Evolutionary conservation across 2,113 vertebrate genomes (phyloP).

Genomic region (Mastomys coucha): DNA sequence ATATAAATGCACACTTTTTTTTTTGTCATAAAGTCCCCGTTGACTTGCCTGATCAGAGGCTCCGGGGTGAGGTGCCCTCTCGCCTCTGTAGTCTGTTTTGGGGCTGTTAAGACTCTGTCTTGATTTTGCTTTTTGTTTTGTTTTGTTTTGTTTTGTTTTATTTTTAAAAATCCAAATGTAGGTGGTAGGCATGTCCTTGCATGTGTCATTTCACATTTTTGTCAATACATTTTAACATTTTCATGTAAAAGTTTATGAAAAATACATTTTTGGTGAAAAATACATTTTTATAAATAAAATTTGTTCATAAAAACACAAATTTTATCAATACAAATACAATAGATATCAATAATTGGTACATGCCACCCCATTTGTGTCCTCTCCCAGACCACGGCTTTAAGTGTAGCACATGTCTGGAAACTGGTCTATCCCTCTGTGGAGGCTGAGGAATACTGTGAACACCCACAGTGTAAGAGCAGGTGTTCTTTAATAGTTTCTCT

Average conservation of each 20-base stretch:
- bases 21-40: conserved; percentile 4
- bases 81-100: background rate
- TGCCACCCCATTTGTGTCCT: too few species aligned
- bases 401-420: background rate
- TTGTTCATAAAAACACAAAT: background rate
- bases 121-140: background rate
- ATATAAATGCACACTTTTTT: conserved; percentile 39
- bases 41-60: background rate
- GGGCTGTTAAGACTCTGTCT: background rate
- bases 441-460: background rate
- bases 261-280: too few species aligned
- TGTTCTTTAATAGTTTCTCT: conserved; percentile 8
- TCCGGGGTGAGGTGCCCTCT: background rate
- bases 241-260: too few species aligned
- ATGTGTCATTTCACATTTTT: background rate
- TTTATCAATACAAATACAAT: background rate
- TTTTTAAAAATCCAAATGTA: background rate
- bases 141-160: background rate
- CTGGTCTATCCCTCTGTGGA: background rate
- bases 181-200: background rate
- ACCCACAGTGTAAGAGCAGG: background rate
- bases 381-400: background rate
- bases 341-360: too few species aligned
- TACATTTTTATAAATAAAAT: too few species aligned
- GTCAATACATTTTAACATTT: background rate